Evolutionary conservation across 2,888 invertebrate species (phyloP), one percentile per base, ranked within the genome.

Genomic region (Xestia ashworthii): DNA sequence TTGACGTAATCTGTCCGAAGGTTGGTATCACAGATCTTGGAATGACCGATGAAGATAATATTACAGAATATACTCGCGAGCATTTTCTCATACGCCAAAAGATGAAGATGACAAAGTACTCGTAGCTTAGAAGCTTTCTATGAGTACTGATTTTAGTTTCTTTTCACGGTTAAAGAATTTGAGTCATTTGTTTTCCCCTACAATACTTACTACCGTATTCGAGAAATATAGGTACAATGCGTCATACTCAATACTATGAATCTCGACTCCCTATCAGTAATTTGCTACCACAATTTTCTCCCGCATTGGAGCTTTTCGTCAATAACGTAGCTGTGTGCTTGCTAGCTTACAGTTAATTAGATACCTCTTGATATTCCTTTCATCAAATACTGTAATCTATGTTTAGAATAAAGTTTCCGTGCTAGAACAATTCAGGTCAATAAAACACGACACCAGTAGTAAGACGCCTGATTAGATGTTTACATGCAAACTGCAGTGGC

Each of bases 381-480:
- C 25, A 67, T 64, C 11, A 67, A 67, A 67, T 75, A 67, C 12
- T 68, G n/a, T 64, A 38, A 72, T 32, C 41, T 66, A 65, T 65
- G 68, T 68, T 83, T 62, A 41, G 58, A 72, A 65, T 81, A 74
- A 71, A 58, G 41, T 75, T 80, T 80, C 81, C 75, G 70, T 74
- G 73, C 67, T 66, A 73, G 66, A 82, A 80, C 66, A 85, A 91
- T 92, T 92, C 74, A 89, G 91, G 90, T 55, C 90, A 91, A 90
- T 91, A 89, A 87, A 90, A 88, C 80, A 77, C 74, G 88, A 89
- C 87, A 89, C 87, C 87, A 83, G 80, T 88, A 82, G 73, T 74
- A 71, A 76, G 76, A 67, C 82, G 78, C 76, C 41, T 68, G 74
- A 81, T 87, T 81, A 80, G 68, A 66, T 82, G 83, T 82, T 87